Percentiles rank a stretch among this genome's conserved stretches.
Conservation (phyloP, 2,113 vertebrate species). For the Shinisaurus crocodilurus region DNA sequence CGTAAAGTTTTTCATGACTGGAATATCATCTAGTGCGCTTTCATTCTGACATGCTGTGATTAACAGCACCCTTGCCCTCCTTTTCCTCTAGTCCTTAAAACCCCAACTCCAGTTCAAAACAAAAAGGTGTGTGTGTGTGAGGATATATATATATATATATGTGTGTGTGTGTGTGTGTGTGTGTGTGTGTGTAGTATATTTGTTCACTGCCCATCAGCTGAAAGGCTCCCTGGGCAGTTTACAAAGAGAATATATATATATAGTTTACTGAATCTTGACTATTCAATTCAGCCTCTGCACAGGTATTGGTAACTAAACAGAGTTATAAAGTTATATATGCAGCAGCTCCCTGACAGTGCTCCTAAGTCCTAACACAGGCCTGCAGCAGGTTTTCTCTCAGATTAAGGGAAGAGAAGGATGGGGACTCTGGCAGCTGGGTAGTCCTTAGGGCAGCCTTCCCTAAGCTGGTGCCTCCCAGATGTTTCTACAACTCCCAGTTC, state of each 20-base stretch:
- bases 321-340: background rate
- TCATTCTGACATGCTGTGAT: background rate
- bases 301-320: background rate
- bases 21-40: background rate
- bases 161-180: no score
- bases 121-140: background rate
- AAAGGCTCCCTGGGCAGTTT: no score
- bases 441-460: background rate
- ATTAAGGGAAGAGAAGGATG: background rate
- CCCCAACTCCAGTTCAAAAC: background rate
- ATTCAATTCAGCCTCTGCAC: background rate
- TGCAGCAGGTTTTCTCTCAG: background rate
- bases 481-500: no score
- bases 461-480: no score
- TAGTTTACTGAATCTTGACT: background rate
- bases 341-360: background rate
- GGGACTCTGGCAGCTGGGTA: background rate
- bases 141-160: no score
- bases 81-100: background rate
- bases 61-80: background rate
- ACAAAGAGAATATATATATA: no score
- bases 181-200: no score
- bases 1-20: constrained; percentile 16
- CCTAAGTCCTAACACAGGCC: background rate
- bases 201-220: no score